These are phyloP conservation scores for Nemopilema nomurai DNA, from an alignment of 30 jellyfish, hydroid and myxozoan species.

Conservation along the genomic window DNA sequence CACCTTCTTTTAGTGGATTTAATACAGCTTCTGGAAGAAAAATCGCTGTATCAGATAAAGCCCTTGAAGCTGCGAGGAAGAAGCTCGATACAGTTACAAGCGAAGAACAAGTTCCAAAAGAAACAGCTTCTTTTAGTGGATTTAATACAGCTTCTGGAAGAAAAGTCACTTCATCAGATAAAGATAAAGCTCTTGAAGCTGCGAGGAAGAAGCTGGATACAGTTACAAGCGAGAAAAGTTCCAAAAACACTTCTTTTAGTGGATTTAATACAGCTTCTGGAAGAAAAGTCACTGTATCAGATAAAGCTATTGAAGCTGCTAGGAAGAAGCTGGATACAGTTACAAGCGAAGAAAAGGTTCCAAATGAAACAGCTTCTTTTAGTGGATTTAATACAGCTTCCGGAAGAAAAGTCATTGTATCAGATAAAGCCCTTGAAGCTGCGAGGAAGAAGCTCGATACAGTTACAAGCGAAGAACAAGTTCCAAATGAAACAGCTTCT, in stretches of 20 bases:
- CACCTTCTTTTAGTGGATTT: constrained; percentile 41
- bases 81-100: constrained; percentile 27
- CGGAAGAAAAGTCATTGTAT: too few relatives aligned
- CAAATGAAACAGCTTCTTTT: too few relatives aligned
- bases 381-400: too few relatives aligned
- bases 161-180: neutral
- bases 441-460: too few relatives aligned
- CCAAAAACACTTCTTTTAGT: too few relatives aligned
- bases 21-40: constrained; percentile 54
- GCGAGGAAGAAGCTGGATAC: neutral
- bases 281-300: too few relatives aligned
- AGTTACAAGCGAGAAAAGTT: too few relatives aligned
- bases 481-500: neutral
- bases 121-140: neutral
- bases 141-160: neutral
- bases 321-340: too few relatives aligned
- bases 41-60: constrained; percentile 17
- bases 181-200: neutral
- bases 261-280: too few relatives aligned
- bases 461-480: neutral
- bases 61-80: constrained; percentile 2
- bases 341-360: too few relatives aligned
- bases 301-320: too few relatives aligned
- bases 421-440: too few relatives aligned
- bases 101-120: neutral